phyloP scores from a whole-genome alignment of 1,140 invertebrate species.

The Oncopeltus fasciatus region DNA sequence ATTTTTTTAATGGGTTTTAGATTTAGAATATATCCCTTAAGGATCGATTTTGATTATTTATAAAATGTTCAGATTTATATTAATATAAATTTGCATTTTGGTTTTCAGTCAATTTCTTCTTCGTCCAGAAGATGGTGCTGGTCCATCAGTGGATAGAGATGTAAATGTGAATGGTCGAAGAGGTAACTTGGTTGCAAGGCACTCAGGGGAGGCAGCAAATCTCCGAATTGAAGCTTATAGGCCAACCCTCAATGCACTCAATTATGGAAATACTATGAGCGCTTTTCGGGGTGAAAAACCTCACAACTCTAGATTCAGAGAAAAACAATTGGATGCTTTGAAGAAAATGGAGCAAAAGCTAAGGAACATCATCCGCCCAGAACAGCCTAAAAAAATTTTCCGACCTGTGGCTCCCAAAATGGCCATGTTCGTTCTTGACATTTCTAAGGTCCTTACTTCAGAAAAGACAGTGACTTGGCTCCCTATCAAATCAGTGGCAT shows the following conservation, averaged over 20 bases:
- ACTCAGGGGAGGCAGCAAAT: neutral
- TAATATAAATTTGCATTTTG: no score
- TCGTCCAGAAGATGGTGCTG: constrained; percentile 5
- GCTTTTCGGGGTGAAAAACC: neutral
- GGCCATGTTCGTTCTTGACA: constrained; percentile 75
- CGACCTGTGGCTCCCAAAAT: constrained; percentile 29
- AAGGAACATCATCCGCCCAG: constrained; percentile 23
- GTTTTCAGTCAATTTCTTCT: constrained; percentile 10
- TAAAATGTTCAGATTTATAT: no score
- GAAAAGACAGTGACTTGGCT: constrained; percentile 52
- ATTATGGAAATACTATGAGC: neutral
- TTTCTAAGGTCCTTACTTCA: constrained; percentile 44
- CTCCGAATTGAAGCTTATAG: neutral
- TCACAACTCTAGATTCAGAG: constrained; percentile 32
- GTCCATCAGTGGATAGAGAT: constrained; percentile 37
- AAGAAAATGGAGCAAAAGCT: constrained; percentile 43
- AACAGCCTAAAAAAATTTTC: neutral
- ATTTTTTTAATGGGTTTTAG: no score
- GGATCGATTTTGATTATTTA: no score
- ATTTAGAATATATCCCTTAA: no score
- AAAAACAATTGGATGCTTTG: constrained; percentile 43
- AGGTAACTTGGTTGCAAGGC: constrained; percentile 29
- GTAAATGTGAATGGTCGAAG: constrained; percentile 56
- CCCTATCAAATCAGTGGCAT: constrained; percentile 44
- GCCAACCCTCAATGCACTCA: neutral